Percentiles rank a stretch among this genome's conserved stretches.
These are phyloP conservation scores for Zoanthus solanderi DNA, from an alignment of 92 coral and sea anemone species.

Conservation along the genomic window DNA sequence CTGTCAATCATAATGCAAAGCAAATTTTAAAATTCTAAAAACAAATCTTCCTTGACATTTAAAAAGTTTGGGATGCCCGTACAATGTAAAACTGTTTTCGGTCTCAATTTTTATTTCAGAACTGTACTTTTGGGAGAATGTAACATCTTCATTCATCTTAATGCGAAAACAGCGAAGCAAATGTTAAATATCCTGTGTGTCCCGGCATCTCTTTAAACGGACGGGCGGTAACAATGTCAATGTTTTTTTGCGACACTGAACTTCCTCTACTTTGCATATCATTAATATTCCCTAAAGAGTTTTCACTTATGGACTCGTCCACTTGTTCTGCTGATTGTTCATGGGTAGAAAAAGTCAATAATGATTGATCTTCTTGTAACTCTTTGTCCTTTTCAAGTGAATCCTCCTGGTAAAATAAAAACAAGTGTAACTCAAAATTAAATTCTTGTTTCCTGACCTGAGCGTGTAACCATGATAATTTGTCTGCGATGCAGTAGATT, in stretches of 20 bases:
- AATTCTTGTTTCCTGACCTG: no score
- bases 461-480: no score
- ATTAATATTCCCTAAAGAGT: slow-evolving; percentile 48
- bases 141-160: not conserved
- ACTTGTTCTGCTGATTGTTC: not conserved
- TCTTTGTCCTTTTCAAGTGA: slow-evolving; percentile 1
- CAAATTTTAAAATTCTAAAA: no score
- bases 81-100: no score
- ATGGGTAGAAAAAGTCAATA: slow-evolving; percentile 1
- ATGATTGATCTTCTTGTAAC: not conserved
- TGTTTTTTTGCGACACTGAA: slow-evolving; percentile 47
- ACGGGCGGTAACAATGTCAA: slow-evolving; percentile 75
- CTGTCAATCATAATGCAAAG: no score
- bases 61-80: no score
- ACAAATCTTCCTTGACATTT: no score
- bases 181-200: slow-evolving; percentile 95
- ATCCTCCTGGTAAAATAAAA: not conserved
- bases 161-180: slow-evolving; percentile 78
- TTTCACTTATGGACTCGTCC: slow-evolving; percentile 3
- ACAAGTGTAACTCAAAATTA: not conserved
- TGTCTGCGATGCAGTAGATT: no score
- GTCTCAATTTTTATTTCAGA: no score
- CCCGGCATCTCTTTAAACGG: slow-evolving; percentile 89
- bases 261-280: slow-evolving; percentile 48
- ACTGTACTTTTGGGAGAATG: no score